Percentiles rank a stretch among this genome's conserved stretches.
Conservation (phyloP, 2,113 vertebrate species). For the Syngnathus typhle region DNA sequence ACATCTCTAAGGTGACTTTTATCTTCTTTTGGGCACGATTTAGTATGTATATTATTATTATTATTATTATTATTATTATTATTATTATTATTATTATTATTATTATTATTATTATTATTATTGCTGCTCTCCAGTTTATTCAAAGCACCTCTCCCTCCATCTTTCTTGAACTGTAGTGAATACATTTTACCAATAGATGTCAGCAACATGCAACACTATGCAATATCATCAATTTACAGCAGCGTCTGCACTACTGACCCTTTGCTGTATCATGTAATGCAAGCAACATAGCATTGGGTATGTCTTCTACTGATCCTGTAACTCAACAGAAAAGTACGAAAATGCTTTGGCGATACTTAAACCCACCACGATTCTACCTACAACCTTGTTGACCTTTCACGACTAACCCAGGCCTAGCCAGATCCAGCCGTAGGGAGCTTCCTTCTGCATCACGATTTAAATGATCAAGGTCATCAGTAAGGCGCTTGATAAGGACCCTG, state of each 20-base stretch:
- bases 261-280: background rate
- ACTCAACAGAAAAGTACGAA: background rate
- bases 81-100: too few species aligned
- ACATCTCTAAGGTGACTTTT: too few species aligned
- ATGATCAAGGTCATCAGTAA: too few species aligned
- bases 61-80: too few species aligned
- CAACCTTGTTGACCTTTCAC: background rate
- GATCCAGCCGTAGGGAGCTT: too few species aligned
- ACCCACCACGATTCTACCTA: background rate
- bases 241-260: background rate
- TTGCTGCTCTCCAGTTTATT: background rate
- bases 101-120: too few species aligned
- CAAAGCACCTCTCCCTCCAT: background rate
- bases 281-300: background rate
- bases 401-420: too few species aligned
- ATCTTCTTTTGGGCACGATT: too few species aligned
- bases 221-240: background rate
- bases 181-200: conserved; percentile 27
- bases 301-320: background rate
- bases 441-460: too few species aligned
- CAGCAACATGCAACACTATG: conserved; percentile 12
- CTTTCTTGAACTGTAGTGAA: background rate
- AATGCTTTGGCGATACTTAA: background rate
- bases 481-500: too few species aligned
- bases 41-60: too few species aligned